These are phyloP conservation scores for Babyrousa celebensis DNA, from an alignment of 2,797 vertebrate species.

Conservation along the genomic window DNA sequence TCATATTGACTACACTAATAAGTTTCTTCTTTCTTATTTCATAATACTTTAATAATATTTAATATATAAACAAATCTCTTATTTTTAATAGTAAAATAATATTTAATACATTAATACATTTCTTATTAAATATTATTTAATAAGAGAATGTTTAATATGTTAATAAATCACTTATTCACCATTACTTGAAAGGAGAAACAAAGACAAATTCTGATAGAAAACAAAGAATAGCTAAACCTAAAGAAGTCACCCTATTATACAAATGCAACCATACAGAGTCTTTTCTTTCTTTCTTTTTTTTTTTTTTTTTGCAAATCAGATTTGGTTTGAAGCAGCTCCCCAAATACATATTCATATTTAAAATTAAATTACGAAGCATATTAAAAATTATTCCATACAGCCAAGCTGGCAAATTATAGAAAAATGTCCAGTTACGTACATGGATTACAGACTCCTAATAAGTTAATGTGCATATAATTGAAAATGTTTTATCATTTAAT, in stretches of 20 bases:
- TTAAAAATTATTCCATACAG: slow-evolving; percentile 48
- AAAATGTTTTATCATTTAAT: slow-evolving; percentile 68
- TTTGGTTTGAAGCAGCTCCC: slow-evolving; percentile 66
- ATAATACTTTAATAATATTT: no score
- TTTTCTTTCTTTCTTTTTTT: neutral
- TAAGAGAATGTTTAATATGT: neutral
- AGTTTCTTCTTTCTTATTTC: no score
- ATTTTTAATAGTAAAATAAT: no score
- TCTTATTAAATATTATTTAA: no score
- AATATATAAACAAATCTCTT: no score
- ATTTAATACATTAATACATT: no score
- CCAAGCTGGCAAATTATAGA: slow-evolving; percentile 50
- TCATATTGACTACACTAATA: neutral
- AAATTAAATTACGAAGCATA: slow-evolving; percentile 75
- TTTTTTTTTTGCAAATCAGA: slow-evolving; percentile 45
- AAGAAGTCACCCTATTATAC: neutral
- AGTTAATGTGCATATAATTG: slow-evolving; percentile 44
- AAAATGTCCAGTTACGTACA: slow-evolving; percentile 55
- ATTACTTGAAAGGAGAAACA: slow-evolving; percentile 48
- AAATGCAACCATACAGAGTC: neutral
- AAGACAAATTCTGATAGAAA: slow-evolving; percentile 31
- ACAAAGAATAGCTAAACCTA: neutral
- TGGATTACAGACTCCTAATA: neutral
- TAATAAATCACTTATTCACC: neutral
- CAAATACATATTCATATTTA: slow-evolving; percentile 72